Evolutionary conservation across 2,113 vertebrate genomes (phyloP).

Genomic region (Amazona vittata): DNA sequence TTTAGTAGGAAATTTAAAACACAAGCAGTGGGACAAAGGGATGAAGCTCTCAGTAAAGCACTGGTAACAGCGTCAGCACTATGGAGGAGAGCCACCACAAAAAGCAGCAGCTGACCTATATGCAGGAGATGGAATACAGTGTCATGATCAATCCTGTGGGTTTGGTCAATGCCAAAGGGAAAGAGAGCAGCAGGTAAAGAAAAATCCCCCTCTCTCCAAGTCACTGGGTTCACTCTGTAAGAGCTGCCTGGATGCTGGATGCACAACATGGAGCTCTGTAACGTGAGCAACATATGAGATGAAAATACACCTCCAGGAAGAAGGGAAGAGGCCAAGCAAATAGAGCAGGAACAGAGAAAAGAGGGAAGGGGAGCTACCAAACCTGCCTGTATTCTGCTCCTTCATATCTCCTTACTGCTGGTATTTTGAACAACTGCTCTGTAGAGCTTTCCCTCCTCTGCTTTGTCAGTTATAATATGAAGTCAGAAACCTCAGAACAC

Average conservation of each 20-base stretch:
- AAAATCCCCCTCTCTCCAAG: neutral
- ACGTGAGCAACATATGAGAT: accelerated
- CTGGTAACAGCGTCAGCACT: neutral
- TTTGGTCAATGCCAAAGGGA: neutral
- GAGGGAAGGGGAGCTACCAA: neutral
- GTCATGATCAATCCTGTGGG: neutral
- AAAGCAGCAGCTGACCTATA: neutral
- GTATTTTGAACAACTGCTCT: neutral
- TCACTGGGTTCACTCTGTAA: neutral
- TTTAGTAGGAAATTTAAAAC: neutral
- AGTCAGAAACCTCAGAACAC: neutral
- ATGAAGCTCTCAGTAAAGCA: neutral
- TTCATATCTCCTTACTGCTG: neutral
- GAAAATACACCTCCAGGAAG: neutral
- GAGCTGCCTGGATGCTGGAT: neutral
- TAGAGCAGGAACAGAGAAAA: neutral
- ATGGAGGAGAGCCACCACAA: neutral
- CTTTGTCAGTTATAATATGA: neutral
- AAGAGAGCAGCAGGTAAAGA: neutral
- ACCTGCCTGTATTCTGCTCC: neutral
- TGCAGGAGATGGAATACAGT: neutral
- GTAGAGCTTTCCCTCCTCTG: neutral
- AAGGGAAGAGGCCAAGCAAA: neutral
- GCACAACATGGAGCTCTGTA: neutral
- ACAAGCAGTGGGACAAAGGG: neutral